Conservation (phyloP, 37 sponge, comb jelly and placozoan species). For the Hexactinellida sp. region DNA sequence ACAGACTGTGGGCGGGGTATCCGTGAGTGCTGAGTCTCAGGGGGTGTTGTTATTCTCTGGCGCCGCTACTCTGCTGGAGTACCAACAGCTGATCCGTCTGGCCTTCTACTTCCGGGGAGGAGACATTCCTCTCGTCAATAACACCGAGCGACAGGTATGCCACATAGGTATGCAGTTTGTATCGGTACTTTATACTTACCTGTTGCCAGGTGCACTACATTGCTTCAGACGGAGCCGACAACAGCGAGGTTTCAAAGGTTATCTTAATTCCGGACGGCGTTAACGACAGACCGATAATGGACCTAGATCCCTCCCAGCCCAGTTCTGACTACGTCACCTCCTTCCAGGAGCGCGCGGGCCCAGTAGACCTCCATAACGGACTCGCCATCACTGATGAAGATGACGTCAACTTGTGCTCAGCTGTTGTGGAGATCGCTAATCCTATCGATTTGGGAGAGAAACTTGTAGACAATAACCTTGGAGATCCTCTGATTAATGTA, state of each 20-base stretch:
- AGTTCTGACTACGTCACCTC: neutral
- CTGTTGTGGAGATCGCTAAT: neutral
- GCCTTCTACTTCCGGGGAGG: neutral
- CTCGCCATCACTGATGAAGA: neutral
- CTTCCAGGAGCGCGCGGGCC: neutral
- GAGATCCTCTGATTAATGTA: neutral
- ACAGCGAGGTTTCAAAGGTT: neutral
- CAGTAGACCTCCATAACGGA: neutral
- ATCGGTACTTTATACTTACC: neutral
- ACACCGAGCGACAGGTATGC: neutral
- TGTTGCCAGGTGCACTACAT: neutral
- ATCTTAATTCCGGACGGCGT: neutral
- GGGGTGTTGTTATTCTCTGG: neutral
- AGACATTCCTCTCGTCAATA: neutral
- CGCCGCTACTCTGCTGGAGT: neutral
- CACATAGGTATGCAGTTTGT: neutral
- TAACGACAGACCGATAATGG: slow-evolving; percentile 7
- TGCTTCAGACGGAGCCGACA: neutral
- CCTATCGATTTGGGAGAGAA: neutral
- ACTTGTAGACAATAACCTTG: neutral
- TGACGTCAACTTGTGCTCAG: neutral
- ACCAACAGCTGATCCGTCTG: neutral
- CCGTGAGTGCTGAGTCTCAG: neutral
- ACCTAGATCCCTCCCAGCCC: neutral
- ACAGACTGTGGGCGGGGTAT: neutral